Percentiles rank a stretch among this genome's conserved stretches.
Evolutionary conservation across 2,797 vertebrate species (phyloP).

Genomic region (Pipistrellus nathusii): DNA sequence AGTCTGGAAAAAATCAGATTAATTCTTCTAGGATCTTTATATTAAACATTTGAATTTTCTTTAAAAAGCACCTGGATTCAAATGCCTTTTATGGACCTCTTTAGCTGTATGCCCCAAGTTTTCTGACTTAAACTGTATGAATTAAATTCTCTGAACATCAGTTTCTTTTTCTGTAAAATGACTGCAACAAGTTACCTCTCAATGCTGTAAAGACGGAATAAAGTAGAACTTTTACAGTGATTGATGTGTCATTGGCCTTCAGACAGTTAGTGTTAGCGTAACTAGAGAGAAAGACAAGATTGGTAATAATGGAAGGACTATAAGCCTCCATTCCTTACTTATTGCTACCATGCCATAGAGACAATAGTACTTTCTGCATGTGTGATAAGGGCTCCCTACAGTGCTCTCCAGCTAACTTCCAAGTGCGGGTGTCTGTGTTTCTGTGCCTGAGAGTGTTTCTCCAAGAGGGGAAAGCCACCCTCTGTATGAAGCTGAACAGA

Average conservation of each 20-base stretch:
- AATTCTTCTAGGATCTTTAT: slow-evolving; percentile 28
- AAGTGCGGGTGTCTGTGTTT: background rate
- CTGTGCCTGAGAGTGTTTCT: background rate
- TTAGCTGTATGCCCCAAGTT: background rate
- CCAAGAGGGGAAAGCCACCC: background rate
- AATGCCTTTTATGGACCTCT: background rate
- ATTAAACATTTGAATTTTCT: slow-evolving; percentile 38
- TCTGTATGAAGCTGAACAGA: background rate
- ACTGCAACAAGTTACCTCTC: background rate
- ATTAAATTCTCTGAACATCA: background rate
- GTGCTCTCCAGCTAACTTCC: background rate
- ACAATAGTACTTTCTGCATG: background rate
- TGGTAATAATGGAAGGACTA: background rate
- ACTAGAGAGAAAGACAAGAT: background rate
- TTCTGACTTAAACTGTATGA: slow-evolving; percentile 31
- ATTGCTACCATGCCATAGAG: background rate
- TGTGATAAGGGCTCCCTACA: background rate
- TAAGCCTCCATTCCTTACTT: background rate
- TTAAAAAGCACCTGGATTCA: background rate
- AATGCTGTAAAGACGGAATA: background rate
- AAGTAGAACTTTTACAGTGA: background rate
- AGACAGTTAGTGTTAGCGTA: background rate
- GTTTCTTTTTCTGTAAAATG: background rate
- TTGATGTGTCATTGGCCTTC: background rate
- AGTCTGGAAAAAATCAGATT: background rate